A percentile compares a stretch with the other conserved stretches of the same genome.
Evolutionary conservation across 2,797 vertebrate genomes (phyloP).

Genomic region (Ptychadena robeensis): DNA sequence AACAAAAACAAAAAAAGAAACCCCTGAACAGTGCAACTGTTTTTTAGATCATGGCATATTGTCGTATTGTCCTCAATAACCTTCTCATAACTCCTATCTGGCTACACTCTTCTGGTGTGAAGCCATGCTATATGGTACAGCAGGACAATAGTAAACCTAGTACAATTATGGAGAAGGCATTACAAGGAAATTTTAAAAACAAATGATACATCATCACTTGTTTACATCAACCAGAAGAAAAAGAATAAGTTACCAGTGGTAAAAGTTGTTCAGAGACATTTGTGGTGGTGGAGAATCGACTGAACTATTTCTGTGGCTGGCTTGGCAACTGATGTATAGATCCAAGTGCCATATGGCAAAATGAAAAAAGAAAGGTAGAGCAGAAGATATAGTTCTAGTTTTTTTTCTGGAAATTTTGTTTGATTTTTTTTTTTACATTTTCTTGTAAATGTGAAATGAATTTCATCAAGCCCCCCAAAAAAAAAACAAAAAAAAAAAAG

Average conservation of each 20-base stretch:
- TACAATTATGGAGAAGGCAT: conserved; percentile 95
- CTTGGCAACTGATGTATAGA: conserved; percentile 85
- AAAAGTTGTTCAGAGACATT: conserved; percentile 87
- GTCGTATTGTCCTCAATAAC: conserved; percentile 44
- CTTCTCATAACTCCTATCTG: conserved; percentile 70
- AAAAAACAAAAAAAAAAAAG: conserved; percentile 82
- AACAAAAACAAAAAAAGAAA: conserved; percentile 76
- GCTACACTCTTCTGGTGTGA: conserved; percentile 98
- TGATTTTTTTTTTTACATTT: conserved; percentile 75
- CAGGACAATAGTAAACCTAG: conserved; percentile 95
- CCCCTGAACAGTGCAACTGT: conserved; percentile 85
- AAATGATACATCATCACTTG: conserved; percentile 91
- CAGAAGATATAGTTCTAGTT: conserved; percentile 91
- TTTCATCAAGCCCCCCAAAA: conserved; percentile 90
- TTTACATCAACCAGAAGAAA: conserved; percentile 97
- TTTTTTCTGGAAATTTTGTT: conserved; percentile 75
- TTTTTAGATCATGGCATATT: conserved; percentile 70
- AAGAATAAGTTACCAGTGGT: conserved; percentile 91
- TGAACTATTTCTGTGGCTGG: conserved; percentile 86
- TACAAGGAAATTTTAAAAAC: conserved; percentile 93
- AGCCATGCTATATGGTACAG: conserved; percentile 99
- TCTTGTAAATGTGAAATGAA: conserved; percentile 89
- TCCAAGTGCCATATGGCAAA: conserved; percentile 86
- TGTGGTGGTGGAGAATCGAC: conserved; percentile 87
- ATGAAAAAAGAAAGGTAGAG: conserved; percentile 84